phyloP scores from a whole-genome alignment of 2,888 invertebrate species.

The Epinotia nisella region DNA sequence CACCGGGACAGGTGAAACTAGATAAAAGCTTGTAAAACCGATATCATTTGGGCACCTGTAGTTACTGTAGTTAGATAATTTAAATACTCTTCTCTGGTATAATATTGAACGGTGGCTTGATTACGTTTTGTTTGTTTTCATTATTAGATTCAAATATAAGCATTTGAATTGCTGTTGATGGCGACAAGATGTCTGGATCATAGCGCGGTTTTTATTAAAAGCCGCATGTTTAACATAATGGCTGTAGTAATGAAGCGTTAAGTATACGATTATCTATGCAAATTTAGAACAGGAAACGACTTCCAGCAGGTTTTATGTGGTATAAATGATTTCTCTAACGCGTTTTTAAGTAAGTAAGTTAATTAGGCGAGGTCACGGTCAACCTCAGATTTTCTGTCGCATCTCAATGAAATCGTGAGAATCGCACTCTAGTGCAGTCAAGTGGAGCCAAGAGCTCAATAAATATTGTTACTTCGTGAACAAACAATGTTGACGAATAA shows the following conservation, averaged over 20 bases:
- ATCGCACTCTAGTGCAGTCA: constrained; percentile 52
- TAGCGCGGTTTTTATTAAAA: constrained; percentile 24
- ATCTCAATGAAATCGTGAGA: constrained; percentile 54
- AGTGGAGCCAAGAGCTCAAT: constrained; percentile 61
- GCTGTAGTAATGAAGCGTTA: constrained; percentile 37
- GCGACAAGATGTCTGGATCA: constrained; percentile 37
- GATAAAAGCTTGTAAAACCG: too few species aligned
- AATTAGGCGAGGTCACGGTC: constrained; percentile 44
- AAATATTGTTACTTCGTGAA: constrained; percentile 66
- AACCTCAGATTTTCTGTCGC: constrained; percentile 44
- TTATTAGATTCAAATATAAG: constrained; percentile 3
- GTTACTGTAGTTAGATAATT: too few species aligned
- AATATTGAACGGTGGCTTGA: too few species aligned
- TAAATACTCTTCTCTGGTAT: neutral
- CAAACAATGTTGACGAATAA: constrained; percentile 53
- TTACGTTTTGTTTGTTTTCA: neutral
- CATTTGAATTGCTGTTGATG: constrained; percentile 26
- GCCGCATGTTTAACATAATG: constrained; percentile 40
- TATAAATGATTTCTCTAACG: constrained; percentile 37
- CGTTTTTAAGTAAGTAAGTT: constrained; percentile 42
- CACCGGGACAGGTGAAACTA: too few species aligned
- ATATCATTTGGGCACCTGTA: too few species aligned
- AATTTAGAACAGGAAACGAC: constrained; percentile 40
- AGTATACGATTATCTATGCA: constrained; percentile 43
- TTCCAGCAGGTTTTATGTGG: constrained; percentile 34